Conservation (phyloP, 2,113 vertebrate species). For the Neoarius graeffei region DNA sequence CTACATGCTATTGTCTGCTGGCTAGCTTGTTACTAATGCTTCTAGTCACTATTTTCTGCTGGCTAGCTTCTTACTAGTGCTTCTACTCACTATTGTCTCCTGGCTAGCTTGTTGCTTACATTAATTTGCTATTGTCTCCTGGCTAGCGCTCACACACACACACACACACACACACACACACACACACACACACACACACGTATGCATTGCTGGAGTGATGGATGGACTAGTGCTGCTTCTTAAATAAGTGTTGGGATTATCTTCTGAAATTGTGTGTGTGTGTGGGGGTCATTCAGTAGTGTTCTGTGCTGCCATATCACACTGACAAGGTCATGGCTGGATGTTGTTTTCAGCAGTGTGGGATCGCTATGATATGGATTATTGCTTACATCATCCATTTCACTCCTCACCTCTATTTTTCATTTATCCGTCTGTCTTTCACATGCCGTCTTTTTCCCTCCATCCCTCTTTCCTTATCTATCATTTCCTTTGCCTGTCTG, state of each 20-base stretch:
- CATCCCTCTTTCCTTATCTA: not conserved
- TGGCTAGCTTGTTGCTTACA: too few relatives aligned
- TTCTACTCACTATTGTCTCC: too few relatives aligned
- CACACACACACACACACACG: not conserved
- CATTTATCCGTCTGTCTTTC: not conserved
- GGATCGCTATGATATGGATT: not conserved
- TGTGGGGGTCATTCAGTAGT: not conserved
- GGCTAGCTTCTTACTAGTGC: not conserved
- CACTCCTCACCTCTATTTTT: not conserved
- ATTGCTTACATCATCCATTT: not conserved
- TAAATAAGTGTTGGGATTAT: not conserved
- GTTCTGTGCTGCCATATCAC: not conserved
- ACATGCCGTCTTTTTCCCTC: not conserved
- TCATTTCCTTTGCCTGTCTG: not conserved
- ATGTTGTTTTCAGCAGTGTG: not conserved
- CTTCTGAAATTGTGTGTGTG: not conserved
- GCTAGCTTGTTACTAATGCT: not conserved
- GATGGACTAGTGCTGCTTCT: not conserved
- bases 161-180: not conserved
- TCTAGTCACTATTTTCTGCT: not conserved
- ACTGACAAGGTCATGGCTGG: not conserved
- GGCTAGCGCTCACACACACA: not conserved
- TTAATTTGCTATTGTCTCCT: too few relatives aligned
- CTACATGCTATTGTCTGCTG: too few relatives aligned
- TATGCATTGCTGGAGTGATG: not conserved